Base-by-base conservation (phyloP, 1,140 invertebrate genomes). In the Pissodes strobi region DNA sequence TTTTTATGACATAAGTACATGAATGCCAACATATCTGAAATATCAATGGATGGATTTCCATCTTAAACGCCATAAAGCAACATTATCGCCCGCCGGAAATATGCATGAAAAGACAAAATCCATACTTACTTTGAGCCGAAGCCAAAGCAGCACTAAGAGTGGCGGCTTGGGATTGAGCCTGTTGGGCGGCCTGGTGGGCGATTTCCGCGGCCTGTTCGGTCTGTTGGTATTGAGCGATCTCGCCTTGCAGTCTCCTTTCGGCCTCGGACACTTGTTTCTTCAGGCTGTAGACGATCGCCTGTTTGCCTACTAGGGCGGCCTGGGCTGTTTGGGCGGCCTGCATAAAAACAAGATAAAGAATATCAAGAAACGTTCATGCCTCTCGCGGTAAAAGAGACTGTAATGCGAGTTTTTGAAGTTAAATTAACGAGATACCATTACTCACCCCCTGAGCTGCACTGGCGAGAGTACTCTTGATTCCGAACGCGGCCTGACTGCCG, bases 311-410 rank as follows among this genome's bases (percentile, higher is more conserved):
- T n/a, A 70, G 25, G 37, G 71, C 71, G 12, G 71, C 71, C 61
- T 72, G 71, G 12, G 71, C 71, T n/a, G 71, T 69, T 46, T 67
- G 66, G 15, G 71, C 71, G 18, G 71, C 69, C 69, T 72, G 37
- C n/a, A n/a, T n/a, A n/a, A n/a, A 41, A 19, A 48, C 10, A 21
- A 22, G 17, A 12, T 23, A 10, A 17, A 30, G 4, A 30, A 30
- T 30, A 30, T 30, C n/a, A n/a, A n/a, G n/a, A n/a, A n/a, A n/a
- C n/a, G n/a, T n/a, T n/a, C n/a, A n/a, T n/a, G n/a, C n/a, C n/a
- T n/a, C n/a, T n/a, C n/a, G n/a, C n/a, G n/a, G n/a, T n/a, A n/a
- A n/a, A n/a, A n/a, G n/a, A n/a, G n/a, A n/a, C n/a, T n/a, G n/a
- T n/a, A n/a, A n/a, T n/a, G n/a, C n/a, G n/a, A n/a, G n/a, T 30